Evolutionary conservation across 2,113 vertebrate species (phyloP), one percentile per base, ranked within the genome.

Genomic region (Mirza zaza): DNA sequence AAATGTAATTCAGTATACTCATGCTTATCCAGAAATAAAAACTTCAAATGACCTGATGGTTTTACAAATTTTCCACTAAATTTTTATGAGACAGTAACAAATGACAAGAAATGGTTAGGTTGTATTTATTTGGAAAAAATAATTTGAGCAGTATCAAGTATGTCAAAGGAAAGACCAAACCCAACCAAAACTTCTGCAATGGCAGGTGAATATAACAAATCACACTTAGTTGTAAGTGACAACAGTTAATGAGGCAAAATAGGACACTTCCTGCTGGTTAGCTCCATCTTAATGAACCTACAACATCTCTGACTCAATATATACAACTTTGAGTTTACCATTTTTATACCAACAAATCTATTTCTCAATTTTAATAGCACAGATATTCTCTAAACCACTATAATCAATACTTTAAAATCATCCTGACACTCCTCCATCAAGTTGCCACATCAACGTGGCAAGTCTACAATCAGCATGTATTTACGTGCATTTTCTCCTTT

Each of bases 81-180:
- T 55, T 95, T 96, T 89, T 76, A 50, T 86, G 45, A 79, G 23
- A 90, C 0, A 88, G 36, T 63, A 86, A 79, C 25, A 90, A 95
- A 71, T 75, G 48, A 79, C 9, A 93, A 91, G 27, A 71, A 95
- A 82, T 3, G 84, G 8, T 6, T 61, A 87, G 36, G n/a, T 45
- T 85, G 68, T 14, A 81, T 93, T 80, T 88, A 70, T 87, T 84
- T 92, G 50, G 45, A 70, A 76, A 90, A 76, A 65, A n/a, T 27
- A 87, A 80, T 45, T 27, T 96, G 39, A 86, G 59, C 15, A 71
- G 27, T 80, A 85, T 48, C n/a, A 76, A 68, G 23, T 36, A 85
- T n/a, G 10, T 29, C 63, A 65, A 93, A 50, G 23, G 1, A 55
- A 82, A 82, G 27, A 95, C 57, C 2, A 89, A 70, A 83, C 52